phyloP scores from a whole-genome alignment of 2,113 vertebrate species.

The Dolichotis patagonum region DNA sequence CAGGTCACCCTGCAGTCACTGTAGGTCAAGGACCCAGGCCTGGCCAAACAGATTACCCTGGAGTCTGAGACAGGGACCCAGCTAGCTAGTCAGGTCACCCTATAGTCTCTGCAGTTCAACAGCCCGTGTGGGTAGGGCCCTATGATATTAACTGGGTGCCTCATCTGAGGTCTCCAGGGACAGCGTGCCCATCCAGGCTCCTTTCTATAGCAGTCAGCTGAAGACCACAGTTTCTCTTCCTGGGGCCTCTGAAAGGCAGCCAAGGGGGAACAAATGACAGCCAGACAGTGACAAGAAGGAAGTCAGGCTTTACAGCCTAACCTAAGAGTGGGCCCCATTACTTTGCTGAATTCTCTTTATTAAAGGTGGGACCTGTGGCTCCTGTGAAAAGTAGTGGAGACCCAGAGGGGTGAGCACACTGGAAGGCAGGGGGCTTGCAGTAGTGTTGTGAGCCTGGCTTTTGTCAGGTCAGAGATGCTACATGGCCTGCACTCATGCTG shows the following conservation, averaged over 20 bases:
- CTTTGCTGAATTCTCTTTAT: neutral
- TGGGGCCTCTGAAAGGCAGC: neutral
- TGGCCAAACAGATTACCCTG: neutral
- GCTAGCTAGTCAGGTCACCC: neutral
- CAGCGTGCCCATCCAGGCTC: neutral
- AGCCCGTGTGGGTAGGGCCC: neutral
- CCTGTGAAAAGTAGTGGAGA: neutral
- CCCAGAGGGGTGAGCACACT: no score
- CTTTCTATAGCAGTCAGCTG: neutral
- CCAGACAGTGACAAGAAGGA: neutral
- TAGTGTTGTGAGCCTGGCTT: neutral
- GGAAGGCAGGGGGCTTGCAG: neutral
- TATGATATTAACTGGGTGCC: neutral
- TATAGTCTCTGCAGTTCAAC: neutral
- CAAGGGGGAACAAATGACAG: neutral
- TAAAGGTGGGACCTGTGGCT: neutral
- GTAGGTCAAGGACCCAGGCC: neutral
- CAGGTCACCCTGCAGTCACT: neutral
- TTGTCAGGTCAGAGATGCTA: neutral
- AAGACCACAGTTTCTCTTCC: neutral
- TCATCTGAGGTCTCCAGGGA: neutral
- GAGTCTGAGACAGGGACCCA: neutral
- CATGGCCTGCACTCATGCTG: rapidly evolving
- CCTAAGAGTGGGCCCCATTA: neutral
- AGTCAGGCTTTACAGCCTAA: neutral